phyloP scores from a whole-genome alignment of 2,888 invertebrate species.

The Tribolium freemani region DNA sequence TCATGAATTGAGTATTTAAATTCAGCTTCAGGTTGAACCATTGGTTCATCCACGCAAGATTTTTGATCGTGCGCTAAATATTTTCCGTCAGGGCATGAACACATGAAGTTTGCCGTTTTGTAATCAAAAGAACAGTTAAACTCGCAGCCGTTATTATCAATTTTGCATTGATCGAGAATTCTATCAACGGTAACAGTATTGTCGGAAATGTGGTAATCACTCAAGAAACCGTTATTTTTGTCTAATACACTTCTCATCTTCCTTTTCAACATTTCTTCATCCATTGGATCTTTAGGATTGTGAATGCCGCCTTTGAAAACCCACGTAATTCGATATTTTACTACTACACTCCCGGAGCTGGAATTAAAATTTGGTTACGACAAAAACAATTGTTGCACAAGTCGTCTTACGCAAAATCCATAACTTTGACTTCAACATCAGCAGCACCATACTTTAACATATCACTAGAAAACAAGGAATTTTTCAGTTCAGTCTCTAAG shows the following conservation, averaged over 20 bases:
- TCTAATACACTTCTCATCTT: constrained; percentile 70
- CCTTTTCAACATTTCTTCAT: constrained; percentile 67
- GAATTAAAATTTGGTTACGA: constrained; percentile 52
- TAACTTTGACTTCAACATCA: constrained; percentile 74
- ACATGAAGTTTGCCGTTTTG: constrained; percentile 74
- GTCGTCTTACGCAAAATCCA: constrained; percentile 72
- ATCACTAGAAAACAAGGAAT: constrained; percentile 71
- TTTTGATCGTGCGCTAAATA: constrained; percentile 69
- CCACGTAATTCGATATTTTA: constrained; percentile 78
- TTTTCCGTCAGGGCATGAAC: constrained; percentile 75
- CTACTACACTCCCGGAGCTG: constrained; percentile 77
- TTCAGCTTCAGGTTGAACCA: not conserved
- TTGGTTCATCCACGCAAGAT: constrained; percentile 63
- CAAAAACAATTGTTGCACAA: not conserved
- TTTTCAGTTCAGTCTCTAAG: constrained; percentile 74
- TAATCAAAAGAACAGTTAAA: constrained; percentile 79
- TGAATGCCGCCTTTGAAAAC: constrained; percentile 70
- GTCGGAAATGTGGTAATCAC: constrained; percentile 68
- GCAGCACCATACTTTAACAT: constrained; percentile 71
- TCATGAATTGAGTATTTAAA: not conserved
- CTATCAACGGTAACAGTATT: constrained; percentile 71
- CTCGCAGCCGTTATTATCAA: constrained; percentile 77
- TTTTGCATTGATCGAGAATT: constrained; percentile 77
- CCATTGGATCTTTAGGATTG: constrained; percentile 70
- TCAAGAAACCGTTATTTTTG: constrained; percentile 70